phyloP scores from a whole-genome alignment of 2,113 vertebrate species.

The Nibea coibor region DNA sequence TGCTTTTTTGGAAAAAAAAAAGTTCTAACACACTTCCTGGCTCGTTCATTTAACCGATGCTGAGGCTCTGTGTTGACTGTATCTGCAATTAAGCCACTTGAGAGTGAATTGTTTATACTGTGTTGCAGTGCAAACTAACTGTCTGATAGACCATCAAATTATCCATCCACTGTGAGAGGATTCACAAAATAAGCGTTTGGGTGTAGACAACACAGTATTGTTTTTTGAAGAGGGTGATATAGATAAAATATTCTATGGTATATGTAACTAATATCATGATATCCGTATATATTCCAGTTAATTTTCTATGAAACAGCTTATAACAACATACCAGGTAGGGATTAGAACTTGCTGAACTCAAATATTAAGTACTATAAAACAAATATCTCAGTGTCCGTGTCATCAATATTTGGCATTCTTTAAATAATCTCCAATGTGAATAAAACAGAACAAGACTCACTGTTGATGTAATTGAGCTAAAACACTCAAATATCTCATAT shows the following conservation, averaged over 20 bases:
- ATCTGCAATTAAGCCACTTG: conserved; percentile 18
- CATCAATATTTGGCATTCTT: background rate
- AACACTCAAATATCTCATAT: background rate
- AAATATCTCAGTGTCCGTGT: background rate
- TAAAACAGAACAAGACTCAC: background rate
- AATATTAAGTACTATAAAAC: background rate
- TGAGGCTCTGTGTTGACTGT: conserved; percentile 33
- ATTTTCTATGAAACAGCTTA: background rate
- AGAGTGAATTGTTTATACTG: conserved; percentile 5
- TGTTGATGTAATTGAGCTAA: background rate
- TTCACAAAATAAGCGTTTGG: background rate
- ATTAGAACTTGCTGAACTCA: background rate
- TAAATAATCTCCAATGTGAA: background rate
- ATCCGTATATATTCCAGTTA: background rate
- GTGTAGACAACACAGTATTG: background rate
- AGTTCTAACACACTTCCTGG: conserved; percentile 57
- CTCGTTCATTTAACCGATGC: conserved; percentile 53
- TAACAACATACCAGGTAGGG: background rate
- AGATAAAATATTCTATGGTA: background rate
- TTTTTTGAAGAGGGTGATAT: background rate
- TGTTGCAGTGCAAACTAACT: background rate
- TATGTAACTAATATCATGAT: background rate
- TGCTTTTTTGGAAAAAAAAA: conserved; percentile 37
- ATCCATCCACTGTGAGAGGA: background rate
- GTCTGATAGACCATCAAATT: background rate